phyloP scores from a whole-genome alignment of 2,888 invertebrate genomes.

The Euproctis similis region DNA sequence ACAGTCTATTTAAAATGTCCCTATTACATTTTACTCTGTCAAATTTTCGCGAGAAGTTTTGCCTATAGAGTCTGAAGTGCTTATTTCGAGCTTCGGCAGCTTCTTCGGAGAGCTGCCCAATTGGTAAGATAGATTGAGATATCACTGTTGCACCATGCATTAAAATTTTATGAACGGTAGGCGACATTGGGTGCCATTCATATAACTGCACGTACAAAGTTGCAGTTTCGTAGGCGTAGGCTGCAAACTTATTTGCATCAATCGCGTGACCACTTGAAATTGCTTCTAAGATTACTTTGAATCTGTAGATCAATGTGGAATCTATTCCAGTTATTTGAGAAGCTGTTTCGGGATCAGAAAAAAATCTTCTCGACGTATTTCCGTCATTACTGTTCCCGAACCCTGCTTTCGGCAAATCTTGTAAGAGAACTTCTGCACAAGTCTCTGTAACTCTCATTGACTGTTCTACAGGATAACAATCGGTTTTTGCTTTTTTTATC shows the following conservation, averaged over 20 bases:
- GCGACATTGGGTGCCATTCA: constrained; percentile 1
- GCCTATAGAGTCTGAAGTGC: background rate
- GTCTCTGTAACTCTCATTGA: background rate
- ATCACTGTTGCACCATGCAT: background rate
- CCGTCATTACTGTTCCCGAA: too few relatives aligned
- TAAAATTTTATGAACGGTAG: constrained; percentile 1
- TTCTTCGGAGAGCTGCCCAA: background rate
- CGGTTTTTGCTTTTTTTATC: background rate
- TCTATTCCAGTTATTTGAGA: too few relatives aligned
- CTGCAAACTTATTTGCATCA: background rate
- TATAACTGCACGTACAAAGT: background rate
- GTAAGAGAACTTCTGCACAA: background rate
- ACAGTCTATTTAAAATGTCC: background rate
- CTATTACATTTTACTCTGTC: background rate
- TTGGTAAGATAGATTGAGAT: background rate
- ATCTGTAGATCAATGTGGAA: too few relatives aligned
- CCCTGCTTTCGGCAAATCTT: too few relatives aligned
- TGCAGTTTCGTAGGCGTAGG: background rate
- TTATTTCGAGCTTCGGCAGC: background rate
- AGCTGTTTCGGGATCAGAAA: too few relatives aligned
- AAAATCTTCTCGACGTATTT: too few relatives aligned
- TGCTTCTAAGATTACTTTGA: background rate
- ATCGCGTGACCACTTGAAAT: background rate
- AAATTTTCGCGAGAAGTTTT: background rate
- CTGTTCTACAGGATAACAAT: background rate